Evolutionary conservation across 2,113 vertebrate genomes (phyloP).

Genomic region (Globicephala melas): DNA sequence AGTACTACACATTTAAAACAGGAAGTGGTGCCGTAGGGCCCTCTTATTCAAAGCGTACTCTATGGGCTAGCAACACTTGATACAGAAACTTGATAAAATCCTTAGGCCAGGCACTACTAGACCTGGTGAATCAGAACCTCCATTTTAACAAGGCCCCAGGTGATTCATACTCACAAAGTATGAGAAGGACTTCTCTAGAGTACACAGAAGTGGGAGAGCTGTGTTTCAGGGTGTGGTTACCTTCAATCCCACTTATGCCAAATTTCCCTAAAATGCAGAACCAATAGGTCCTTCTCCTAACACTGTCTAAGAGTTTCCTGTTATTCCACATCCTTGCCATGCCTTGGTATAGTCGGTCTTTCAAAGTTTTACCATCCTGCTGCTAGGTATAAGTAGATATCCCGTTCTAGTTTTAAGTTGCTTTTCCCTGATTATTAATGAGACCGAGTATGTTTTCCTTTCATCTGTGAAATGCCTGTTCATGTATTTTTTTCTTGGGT

Average conservation of each 20-base stretch:
- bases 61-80: neutral
- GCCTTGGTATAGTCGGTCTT: neutral
- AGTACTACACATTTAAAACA: neutral
- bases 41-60: neutral
- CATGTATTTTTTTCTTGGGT: neutral
- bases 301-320: neutral
- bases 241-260: neutral
- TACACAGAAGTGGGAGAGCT: neutral
- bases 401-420: neutral
- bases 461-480: neutral
- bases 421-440: neutral
- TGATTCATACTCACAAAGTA: neutral
- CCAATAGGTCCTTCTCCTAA: neutral
- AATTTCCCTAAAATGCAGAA: neutral
- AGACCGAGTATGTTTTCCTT: neutral
- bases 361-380: neutral
- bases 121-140: neutral
- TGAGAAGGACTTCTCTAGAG: neutral
- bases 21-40: neutral
- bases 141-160: neutral
- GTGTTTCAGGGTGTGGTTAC: neutral
- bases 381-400: neutral
- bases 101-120: neutral
- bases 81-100: neutral
- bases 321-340: neutral